Conservation (phyloP, 2,797 vertebrate species). For the Phoeniculus purpureus region DNA sequence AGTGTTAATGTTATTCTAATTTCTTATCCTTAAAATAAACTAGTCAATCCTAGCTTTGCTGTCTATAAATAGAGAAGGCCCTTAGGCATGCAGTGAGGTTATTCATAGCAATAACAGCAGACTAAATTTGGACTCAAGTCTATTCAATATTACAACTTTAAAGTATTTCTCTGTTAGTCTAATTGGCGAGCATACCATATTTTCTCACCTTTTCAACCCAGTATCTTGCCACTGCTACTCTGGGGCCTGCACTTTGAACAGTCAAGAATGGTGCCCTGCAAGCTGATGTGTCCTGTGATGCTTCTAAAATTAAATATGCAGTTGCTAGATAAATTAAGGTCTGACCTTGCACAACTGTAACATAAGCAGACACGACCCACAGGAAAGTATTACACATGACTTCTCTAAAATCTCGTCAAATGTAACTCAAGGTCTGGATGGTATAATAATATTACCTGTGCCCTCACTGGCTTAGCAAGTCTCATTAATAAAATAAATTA, state of each 20-base stretch:
- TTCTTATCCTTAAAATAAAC: slow-evolving; percentile 62
- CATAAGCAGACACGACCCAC: slow-evolving; percentile 64
- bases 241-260: slow-evolving; percentile 75
- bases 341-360: slow-evolving; percentile 84
- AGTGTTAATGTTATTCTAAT: slow-evolving; percentile 33
- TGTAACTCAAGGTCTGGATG: slow-evolving; percentile 56
- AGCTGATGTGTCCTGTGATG: slow-evolving; percentile 75
- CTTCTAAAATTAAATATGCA: slow-evolving; percentile 85
- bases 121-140: not conserved
- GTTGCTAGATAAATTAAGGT: slow-evolving; percentile 90
- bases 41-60: slow-evolving; percentile 27
- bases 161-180: slow-evolving; percentile 36
- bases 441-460: slow-evolving; percentile 64
- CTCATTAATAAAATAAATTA: slow-evolving; percentile 67
- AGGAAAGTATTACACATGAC: slow-evolving; percentile 75
- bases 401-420: slow-evolving; percentile 76
- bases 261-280: slow-evolving; percentile 65
- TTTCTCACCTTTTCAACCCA: slow-evolving; percentile 81
- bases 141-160: slow-evolving; percentile 30
- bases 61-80: slow-evolving; percentile 41
- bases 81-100: slow-evolving; percentile 16
- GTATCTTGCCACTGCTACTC: slow-evolving; percentile 73
- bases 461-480: slow-evolving; percentile 65
- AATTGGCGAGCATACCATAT: slow-evolving; percentile 58
- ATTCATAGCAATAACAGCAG: slow-evolving; percentile 36